A percentile compares a stretch with the other conserved stretches of the same genome.
These are phyloP conservation scores for Colaptes auratus DNA, from an alignment of 2,113 vertebrate genomes.

Conservation along the genomic window DNA sequence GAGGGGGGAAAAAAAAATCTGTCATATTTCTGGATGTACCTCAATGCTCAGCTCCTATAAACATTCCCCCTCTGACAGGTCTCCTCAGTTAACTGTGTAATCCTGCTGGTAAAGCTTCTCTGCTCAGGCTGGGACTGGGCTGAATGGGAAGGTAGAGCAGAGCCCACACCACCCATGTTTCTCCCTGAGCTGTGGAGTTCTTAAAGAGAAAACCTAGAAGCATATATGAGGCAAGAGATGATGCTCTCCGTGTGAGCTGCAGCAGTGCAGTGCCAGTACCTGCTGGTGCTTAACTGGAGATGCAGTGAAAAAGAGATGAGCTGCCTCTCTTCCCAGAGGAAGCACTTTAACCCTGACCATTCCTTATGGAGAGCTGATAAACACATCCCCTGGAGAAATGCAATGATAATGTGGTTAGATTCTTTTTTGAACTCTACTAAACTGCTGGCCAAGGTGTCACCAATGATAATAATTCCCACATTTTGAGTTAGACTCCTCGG, in stretches of 20 bases:
- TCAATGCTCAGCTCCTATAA: neutral
- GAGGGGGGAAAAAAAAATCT: neutral
- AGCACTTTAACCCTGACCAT: neutral
- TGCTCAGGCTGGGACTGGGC: neutral
- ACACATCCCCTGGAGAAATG: neutral
- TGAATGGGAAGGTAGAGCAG: neutral
- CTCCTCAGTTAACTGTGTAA: neutral
- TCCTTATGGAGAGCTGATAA: neutral
- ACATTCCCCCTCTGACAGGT: accelerated
- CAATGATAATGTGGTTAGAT: neutral
- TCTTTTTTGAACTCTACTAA: neutral
- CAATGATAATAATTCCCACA: neutral
- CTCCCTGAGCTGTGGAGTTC: neutral
- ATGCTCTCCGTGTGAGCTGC: neutral
- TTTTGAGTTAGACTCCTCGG: accelerated
- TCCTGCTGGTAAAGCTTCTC: neutral
- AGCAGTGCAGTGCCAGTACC: neutral
- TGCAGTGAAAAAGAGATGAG: neutral
- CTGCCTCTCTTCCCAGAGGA: neutral
- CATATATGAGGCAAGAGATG: neutral
- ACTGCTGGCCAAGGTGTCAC: neutral
- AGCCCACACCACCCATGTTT: neutral
- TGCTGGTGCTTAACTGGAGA: neutral
- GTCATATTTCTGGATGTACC: neutral
- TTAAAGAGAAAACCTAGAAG: neutral